Percentiles rank a stretch among this genome's conserved stretches.
phyloP scores from a whole-genome alignment of 2,888 invertebrate species.

The Rhagonycha fulva region DNA sequence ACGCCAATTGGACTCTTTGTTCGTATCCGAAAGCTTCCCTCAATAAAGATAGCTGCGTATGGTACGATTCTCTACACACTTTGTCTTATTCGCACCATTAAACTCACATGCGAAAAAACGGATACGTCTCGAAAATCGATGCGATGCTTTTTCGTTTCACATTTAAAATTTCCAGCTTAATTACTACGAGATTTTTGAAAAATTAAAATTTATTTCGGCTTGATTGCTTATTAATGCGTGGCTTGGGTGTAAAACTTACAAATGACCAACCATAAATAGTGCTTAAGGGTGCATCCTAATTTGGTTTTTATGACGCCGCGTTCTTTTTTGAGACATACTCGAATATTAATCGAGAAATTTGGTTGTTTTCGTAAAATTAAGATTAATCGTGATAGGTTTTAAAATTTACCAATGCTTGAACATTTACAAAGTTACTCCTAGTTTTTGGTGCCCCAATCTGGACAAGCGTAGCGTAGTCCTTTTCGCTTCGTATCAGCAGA shows the following conservation, averaged over 20 bases:
- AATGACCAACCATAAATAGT: background rate
- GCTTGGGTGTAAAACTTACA: background rate
- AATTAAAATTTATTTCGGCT: background rate
- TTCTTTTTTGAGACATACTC: background rate
- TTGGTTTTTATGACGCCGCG: background rate
- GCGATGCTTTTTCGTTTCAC: background rate
- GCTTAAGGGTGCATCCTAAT: background rate
- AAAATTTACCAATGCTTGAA: background rate
- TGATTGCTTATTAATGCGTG: background rate
- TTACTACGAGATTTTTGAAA: background rate
- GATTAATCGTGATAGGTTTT: background rate
- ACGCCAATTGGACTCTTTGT: conserved; percentile 15
- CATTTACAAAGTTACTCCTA: no score
- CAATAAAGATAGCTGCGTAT: conserved; percentile 6
- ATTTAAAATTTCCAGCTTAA: background rate
- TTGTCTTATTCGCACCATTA: conserved; percentile 21
- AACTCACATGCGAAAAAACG: conserved; percentile 15
- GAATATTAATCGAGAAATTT: background rate
- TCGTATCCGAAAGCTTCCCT: conserved; percentile 2
- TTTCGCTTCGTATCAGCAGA: no score
- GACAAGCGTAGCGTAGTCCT: no score
- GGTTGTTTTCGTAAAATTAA: background rate
- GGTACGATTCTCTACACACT: conserved; percentile 8
- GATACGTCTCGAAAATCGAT: conserved; percentile 19
- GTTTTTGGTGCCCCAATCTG: no score